Evolutionary conservation across 2,888 invertebrate species (phyloP), one percentile per base, ranked within the genome.

Genomic region (Athripsodes cinereus): DNA sequence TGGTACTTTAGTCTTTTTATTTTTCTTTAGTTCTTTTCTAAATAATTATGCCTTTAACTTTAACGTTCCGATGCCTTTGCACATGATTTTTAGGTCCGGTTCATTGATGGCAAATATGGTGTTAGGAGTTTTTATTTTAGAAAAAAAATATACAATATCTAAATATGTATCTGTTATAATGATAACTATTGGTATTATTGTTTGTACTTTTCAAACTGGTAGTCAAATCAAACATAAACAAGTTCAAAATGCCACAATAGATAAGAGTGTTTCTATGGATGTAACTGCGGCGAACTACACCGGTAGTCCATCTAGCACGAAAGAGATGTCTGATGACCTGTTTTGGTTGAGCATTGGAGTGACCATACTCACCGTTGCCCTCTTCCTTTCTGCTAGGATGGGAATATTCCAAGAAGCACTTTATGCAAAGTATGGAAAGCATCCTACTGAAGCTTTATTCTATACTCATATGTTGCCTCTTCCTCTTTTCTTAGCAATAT

Each of bases 11-110:
- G 88, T 90, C 1, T 68, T 76, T 2, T 80, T 88, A 74, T 90
- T 90, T 71, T 90, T 89, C 68, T 67, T 85, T 2, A 81, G 84
- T 1, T 90, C 86, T 72, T 83, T 87, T 2, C 79, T 82, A 67
- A 86, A 86, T 66, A 92, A 91, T 70, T 85, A 86, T 76, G 89
- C 89, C 3, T 84, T 90, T 67, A 83, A 83, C 67, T 91, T 86
- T 69, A 86, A 90, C 68, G 88, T 91, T 66, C 85, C 91, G 1
- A 88, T 91, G 79, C 90, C 91, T 2, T 74, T 91, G 35, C 90
- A 91, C 68, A 89, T 91, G 83, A 90, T 91, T 67, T 91, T 92
- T 70, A 79, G 90, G 78, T 82, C 90, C 88, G 90, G 90, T 49
- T 90, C 90, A 49, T 74, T 91, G 48, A 85, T 90, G 69, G 87